A percentile compares a stretch with the other conserved stretches of the same genome.
phyloP scores from a whole-genome alignment of 2,113 vertebrate species.

The Limanda limanda region DNA sequence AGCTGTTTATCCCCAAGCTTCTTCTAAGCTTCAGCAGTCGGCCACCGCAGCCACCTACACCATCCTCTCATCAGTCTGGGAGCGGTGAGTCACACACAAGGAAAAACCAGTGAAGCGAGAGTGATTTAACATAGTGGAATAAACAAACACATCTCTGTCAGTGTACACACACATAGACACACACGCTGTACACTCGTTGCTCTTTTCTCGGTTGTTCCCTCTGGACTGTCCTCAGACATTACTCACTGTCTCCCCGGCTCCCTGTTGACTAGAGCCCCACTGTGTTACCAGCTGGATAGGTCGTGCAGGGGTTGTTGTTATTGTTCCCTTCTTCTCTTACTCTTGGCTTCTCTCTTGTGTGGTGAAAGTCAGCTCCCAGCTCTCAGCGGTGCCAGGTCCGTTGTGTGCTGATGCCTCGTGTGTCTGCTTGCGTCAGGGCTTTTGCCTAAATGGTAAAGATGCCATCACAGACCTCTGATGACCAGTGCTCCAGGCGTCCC shows the following conservation, averaged over 20 bases:
- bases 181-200: conserved; percentile 25
- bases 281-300: conserved; percentile 67
- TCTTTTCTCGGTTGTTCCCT: conserved; percentile 41
- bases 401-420: conserved; percentile 23
- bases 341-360: conserved; percentile 40
- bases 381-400: conserved; percentile 27
- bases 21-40: conserved; percentile 24
- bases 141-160: conserved; percentile 50
- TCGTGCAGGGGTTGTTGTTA: conserved; percentile 57
- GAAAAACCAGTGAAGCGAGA: conserved; percentile 50
- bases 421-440: conserved; percentile 24
- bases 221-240: conserved; percentile 64
- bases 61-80: conserved; percentile 46
- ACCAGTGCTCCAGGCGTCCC: conserved; percentile 59
- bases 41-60: conserved; percentile 57
- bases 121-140: conserved; percentile 59
- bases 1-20: conserved; percentile 24
- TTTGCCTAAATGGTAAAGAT: conserved; percentile 42
- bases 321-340: conserved; percentile 57
- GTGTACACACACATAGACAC: conserved; percentile 35
- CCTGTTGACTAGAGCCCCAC: conserved; percentile 37
- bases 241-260: conserved; percentile 62
- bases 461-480: conserved; percentile 52
- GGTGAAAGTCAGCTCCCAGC: conserved; percentile 29
- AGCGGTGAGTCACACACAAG: conserved; percentile 59